Percentiles rank a stretch among this genome's conserved stretches.
Evolutionary conservation across 92 coral and sea anemone species (phyloP).

Genomic region (Bergia puertoricense): DNA sequence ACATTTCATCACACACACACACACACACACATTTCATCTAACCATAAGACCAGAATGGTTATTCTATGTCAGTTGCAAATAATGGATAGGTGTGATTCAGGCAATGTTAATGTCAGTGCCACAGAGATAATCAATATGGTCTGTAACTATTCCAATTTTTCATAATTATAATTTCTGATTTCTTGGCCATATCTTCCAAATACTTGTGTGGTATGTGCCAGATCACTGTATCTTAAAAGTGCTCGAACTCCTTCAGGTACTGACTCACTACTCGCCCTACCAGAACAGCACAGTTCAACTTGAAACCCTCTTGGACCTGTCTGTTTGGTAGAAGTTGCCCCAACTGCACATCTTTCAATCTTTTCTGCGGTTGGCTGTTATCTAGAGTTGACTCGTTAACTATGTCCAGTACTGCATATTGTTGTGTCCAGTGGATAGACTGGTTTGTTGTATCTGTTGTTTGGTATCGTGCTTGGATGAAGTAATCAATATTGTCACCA

Average conservation of each 20-base stretch:
- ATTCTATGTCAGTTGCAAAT: too few species aligned
- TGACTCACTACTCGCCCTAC: slow-evolving; percentile 44
- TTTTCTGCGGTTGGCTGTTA: slow-evolving; percentile 17
- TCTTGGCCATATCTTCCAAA: slow-evolving; percentile 34
- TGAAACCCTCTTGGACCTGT: slow-evolving; percentile 50
- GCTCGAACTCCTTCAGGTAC: slow-evolving; percentile 27
- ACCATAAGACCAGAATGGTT: too few species aligned
- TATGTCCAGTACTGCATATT: slow-evolving; percentile 46
- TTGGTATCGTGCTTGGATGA: slow-evolving; percentile 50
- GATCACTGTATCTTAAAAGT: slow-evolving; percentile 35
- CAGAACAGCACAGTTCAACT: slow-evolving; percentile 49
- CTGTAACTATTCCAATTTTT: too few species aligned
- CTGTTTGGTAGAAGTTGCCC: slow-evolving; percentile 35
- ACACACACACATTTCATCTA: too few species aligned
- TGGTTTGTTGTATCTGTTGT: slow-evolving; percentile 47
- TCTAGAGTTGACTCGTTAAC: slow-evolving; percentile 34
- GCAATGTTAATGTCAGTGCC: too few species aligned
- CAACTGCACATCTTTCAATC: slow-evolving; percentile 24
- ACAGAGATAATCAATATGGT: too few species aligned
- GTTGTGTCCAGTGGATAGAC: slow-evolving; percentile 62
- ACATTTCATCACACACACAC: too few species aligned
- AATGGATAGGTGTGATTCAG: too few species aligned
- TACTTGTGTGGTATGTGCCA: slow-evolving; percentile 49
- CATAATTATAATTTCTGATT: slow-evolving; percentile 1
- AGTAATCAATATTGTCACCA: slow-evolving; percentile 57